Percentiles rank a stretch among this genome's conserved stretches.
phyloP scores from a whole-genome alignment of 2,113 vertebrate species.

The Gavialis gangeticus region DNA sequence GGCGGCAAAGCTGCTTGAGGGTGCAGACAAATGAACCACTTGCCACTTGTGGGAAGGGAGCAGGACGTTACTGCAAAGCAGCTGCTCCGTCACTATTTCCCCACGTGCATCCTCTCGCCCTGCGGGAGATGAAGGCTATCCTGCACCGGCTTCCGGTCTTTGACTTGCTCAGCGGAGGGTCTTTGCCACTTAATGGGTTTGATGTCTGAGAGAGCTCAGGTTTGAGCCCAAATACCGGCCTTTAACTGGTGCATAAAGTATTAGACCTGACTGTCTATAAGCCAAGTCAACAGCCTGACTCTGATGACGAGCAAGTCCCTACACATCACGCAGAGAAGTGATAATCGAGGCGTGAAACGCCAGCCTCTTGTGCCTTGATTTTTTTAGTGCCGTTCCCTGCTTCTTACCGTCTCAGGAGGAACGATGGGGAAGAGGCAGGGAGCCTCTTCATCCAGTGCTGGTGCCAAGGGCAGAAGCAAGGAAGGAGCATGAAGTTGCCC shows the following conservation, averaged over 20 bases:
- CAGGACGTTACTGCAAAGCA: too few species aligned
- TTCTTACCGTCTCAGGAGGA: background rate
- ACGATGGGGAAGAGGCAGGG: accelerated
- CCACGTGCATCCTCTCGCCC: too few species aligned
- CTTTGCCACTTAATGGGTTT: background rate
- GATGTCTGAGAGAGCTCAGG: background rate
- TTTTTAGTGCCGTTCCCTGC: background rate
- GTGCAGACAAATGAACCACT: too few species aligned
- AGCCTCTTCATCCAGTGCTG: too few species aligned
- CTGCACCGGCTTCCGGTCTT: too few species aligned
- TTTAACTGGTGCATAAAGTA: background rate
- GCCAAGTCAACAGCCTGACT: background rate
- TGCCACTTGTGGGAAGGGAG: too few species aligned
- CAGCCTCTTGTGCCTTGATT: background rate
- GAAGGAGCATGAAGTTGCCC: background rate
- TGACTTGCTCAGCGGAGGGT: background rate
- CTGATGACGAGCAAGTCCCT: too few species aligned
- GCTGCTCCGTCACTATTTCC: too few species aligned
- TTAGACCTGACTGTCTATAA: background rate
- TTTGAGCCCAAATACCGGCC: background rate
- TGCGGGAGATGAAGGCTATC: too few species aligned
- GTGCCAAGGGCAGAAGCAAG: background rate
- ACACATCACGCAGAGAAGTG: too few species aligned
- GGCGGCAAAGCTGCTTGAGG: background rate
- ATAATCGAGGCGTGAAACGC: too few species aligned